A percentile compares a stretch with the other conserved stretches of the same genome.
Evolutionary conservation across 2,797 vertebrate genomes (phyloP).

Genomic region (Falco novaeseelandiae): DNA sequence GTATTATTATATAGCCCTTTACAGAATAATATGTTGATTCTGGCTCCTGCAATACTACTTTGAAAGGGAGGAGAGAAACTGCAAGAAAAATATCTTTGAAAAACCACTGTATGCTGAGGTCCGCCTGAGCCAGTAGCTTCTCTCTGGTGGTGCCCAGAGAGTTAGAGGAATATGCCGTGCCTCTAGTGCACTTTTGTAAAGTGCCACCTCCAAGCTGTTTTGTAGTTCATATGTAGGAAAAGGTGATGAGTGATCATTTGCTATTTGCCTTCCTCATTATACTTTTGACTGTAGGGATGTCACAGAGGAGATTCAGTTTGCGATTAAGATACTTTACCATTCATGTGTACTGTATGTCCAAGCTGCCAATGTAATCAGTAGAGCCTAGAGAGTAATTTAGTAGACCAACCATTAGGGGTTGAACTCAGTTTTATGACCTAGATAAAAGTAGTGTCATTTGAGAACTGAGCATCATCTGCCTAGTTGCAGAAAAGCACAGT

Average conservation of each 20-base stretch:
- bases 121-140: neutral
- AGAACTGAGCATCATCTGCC: neutral
- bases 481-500: neutral
- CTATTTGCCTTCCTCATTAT: neutral
- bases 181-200: neutral
- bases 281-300: neutral
- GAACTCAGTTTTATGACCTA: neutral
- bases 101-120: neutral
- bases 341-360: neutral
- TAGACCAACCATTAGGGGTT: neutral
- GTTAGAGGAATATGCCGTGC: neutral
- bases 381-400: neutral
- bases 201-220: neutral
- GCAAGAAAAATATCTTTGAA: neutral
- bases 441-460: neutral
- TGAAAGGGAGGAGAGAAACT: neutral
- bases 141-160: neutral
- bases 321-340: neutral
- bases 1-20: neutral
- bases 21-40: neutral
- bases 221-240: neutral
- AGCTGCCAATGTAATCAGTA: neutral
- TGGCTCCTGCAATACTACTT: neutral
- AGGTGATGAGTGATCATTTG: neutral
- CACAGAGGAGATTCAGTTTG: neutral